phyloP scores from a whole-genome alignment of 2,888 invertebrate species.

The Campoletis raptor region DNA sequence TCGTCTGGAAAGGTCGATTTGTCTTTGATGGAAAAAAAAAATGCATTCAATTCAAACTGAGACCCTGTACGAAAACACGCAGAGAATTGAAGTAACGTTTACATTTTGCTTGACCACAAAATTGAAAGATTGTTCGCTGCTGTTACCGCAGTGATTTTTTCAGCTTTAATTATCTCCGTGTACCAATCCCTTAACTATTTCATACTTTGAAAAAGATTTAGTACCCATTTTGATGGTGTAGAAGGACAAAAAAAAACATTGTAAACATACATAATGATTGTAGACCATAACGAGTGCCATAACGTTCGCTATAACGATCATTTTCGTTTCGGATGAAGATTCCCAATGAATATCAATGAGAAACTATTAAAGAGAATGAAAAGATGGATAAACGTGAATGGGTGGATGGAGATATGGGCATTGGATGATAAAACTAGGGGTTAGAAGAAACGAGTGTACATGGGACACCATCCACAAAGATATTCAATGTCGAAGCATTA shows the following conservation, averaged over 20 bases:
- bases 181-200: too few relatives aligned
- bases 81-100: too few relatives aligned
- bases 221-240: background rate
- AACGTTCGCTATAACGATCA: background rate
- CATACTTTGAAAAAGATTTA: background rate
- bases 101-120: too few relatives aligned
- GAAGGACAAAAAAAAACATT: background rate
- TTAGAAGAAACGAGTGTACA: constrained; percentile 67
- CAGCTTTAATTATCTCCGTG: too few relatives aligned
- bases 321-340: background rate
- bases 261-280: background rate
- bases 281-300: background rate
- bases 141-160: too few relatives aligned
- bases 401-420: background rate
- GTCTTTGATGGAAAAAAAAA: background rate
- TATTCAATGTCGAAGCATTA: constrained; percentile 75
- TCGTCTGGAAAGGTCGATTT: background rate
- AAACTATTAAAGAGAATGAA: constrained; percentile 8
- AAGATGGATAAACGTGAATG: constrained; percentile 22
- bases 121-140: too few relatives aligned
- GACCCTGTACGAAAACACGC: background rate
- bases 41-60: background rate
- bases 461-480: constrained; percentile 76
- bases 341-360: background rate
- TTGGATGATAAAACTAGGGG: constrained; percentile 7